Evolutionary conservation across 1,140 invertebrate genomes (phyloP).

Genomic region (Calephelis nemesis): DNA sequence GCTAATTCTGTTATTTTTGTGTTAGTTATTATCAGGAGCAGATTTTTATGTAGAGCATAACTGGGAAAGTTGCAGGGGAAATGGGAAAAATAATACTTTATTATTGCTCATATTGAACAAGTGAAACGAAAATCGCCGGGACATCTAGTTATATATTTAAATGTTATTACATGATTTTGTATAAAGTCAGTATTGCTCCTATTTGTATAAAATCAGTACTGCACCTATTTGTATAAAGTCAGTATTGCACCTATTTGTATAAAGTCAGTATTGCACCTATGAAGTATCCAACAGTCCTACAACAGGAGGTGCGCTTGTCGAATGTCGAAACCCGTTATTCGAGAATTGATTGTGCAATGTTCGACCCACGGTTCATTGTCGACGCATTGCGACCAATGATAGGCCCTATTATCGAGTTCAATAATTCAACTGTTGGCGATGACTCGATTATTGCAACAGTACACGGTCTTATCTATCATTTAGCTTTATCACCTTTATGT

Average conservation of each 20-base stretch:
- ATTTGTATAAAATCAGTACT: background rate
- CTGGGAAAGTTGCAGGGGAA: too few species aligned
- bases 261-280: constrained; percentile 18
- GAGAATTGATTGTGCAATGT: constrained; percentile 52
- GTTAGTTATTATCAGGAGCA: too few species aligned
- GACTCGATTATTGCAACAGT: constrained; percentile 28
- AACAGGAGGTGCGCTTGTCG: constrained; percentile 37
- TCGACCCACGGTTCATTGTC: constrained; percentile 65
- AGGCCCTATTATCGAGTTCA: constrained; percentile 57
- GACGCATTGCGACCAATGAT: constrained; percentile 50
- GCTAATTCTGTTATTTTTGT: too few species aligned
- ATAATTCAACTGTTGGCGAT: constrained; percentile 46
- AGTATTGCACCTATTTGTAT: too few species aligned
- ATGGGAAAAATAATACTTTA: too few species aligned
- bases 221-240: constrained; percentile 12
- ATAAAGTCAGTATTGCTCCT: too few species aligned
- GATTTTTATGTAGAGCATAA: too few species aligned
- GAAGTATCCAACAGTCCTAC: constrained; percentile 30
- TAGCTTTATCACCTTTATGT: background rate
- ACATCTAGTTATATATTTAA: too few species aligned
- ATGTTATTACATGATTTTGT: too few species aligned
- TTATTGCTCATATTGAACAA: too few species aligned
- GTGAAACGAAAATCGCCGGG: too few species aligned
- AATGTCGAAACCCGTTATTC: constrained; percentile 55
- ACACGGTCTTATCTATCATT: constrained; percentile 3